These are phyloP conservation scores for Lasioglossum morio DNA, from an alignment of 2,888 invertebrate genomes.

Conservation along the genomic window DNA sequence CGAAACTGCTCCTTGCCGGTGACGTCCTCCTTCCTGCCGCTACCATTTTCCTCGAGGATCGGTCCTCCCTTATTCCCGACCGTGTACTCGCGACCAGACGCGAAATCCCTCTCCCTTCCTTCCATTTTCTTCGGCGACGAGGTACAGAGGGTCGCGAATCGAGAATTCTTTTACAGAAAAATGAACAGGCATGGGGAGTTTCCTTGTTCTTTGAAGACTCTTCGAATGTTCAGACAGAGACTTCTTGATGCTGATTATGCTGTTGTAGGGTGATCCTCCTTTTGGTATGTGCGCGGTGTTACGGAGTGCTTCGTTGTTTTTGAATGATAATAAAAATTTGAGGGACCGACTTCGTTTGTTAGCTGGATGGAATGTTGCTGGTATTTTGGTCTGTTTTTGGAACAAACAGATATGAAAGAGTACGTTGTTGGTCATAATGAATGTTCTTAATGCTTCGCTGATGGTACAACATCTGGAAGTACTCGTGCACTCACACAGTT, in stretches of 20 bases:
- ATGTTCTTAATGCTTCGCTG: background rate
- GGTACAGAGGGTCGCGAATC: background rate
- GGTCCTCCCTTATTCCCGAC: conserved; percentile 10
- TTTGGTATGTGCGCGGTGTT: background rate
- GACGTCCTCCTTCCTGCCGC: conserved; percentile 23
- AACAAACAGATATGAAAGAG: background rate
- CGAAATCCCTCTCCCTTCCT: background rate
- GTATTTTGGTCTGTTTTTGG: background rate
- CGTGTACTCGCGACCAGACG: background rate
- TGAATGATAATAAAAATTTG: background rate
- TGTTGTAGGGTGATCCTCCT: background rate
- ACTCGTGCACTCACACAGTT: too few relatives aligned
- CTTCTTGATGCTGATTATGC: conserved; percentile 1
- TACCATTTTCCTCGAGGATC: conserved; percentile 28
- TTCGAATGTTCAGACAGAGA: background rate
- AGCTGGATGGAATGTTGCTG: background rate
- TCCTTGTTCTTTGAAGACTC: background rate
- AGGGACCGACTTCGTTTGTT: background rate
- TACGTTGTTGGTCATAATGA: background rate
- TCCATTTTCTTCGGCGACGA: background rate
- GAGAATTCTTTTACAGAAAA: background rate
- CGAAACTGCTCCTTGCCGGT: conserved; percentile 63
- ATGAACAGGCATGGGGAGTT: background rate
- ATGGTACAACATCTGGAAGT: background rate
- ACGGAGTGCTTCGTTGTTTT: background rate